Evolutionary conservation across 2,113 vertebrate species (phyloP).

Genomic region (Alosa alosa): DNA sequence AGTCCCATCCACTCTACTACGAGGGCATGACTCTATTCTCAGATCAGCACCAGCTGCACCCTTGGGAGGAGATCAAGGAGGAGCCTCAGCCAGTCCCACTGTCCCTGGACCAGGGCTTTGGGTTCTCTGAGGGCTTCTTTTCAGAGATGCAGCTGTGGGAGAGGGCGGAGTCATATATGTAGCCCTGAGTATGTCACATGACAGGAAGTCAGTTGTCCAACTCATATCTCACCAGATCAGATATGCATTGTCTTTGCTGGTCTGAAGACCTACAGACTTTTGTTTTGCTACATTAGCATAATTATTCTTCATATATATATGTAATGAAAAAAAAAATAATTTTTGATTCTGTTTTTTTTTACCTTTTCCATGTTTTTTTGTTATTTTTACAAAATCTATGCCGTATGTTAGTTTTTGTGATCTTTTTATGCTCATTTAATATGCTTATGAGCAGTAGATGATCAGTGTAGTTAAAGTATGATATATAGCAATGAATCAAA

Average conservation of each 20-base stretch:
- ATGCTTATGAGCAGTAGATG: conserved; percentile 32
- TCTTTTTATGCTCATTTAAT: conserved; percentile 30
- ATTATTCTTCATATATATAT: conserved; percentile 43
- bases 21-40: conserved; percentile 65
- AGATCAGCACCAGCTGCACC: conserved; percentile 65
- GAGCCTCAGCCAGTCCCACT: conserved; percentile 66
- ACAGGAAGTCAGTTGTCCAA: conserved; percentile 8
- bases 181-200: conserved; percentile 22
- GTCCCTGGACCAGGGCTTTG: conserved; percentile 70
- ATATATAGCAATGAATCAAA: conserved; percentile 37
- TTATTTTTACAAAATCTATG: conserved; percentile 36
- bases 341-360: conserved; percentile 35
- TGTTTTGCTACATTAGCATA: conserved; percentile 80
- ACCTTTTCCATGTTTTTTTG: conserved; percentile 34
- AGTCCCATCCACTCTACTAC: conserved; percentile 64
- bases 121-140: conserved; percentile 75
- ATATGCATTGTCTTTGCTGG: conserved; percentile 29
- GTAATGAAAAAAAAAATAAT: conserved; percentile 47
- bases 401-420: conserved; percentile 39
- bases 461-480: conserved; percentile 37
- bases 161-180: conserved; percentile 69
- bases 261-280: conserved; percentile 51
- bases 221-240: conserved; percentile 22
- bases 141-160: conserved; percentile 78
- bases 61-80: conserved; percentile 77